Evolutionary conservation across 2,797 vertebrate genomes (phyloP), one percentile per base, ranked within the genome.

Genomic region (Pempheris klunzingeri): DNA sequence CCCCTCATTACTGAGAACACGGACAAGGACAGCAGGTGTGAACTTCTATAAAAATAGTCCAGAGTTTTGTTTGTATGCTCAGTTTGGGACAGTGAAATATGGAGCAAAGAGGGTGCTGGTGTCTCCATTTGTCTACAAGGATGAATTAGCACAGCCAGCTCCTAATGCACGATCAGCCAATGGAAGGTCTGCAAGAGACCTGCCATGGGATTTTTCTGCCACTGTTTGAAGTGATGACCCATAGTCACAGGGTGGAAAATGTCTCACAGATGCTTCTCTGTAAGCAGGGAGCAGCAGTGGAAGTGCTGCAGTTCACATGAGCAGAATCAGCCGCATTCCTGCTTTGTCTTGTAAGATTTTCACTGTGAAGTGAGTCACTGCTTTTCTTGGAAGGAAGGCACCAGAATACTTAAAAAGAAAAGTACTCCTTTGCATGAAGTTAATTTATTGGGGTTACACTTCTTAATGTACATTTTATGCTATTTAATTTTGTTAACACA

Each of bases 21-120:
- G 41, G 98, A 99, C 93, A 99, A 99, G 94, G 97, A 99, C 78
- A 98, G 96, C 96, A 98, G 98, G 98, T 99, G 85, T 12, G 78
- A 84, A 32, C 20, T 17, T 53, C 17, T 64, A 15, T 39, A n/a
- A 1, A 50, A 46, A 58, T 50, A 46, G 11, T 38, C 8, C 28
- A 26, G 15, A 58, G 10, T 58, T 49, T 57, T 69, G 6, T 62
- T n/a, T 62, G 18, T 50, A 38, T 12, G 26, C 28, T 58, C 44
- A 32, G 36, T 28, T 61, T 73, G 44, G 12, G 26, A 28, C 0
- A 8, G 17, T 55, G 12, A 54, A 46, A 74, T 70, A 64, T 32
- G 6, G 44, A 24, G 28, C 1, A 2, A 58, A 30, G 24, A 44
- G 34, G 2, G 17, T 14, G 4, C 5, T 14, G 20, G 0, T 54